Base-by-base conservation (phyloP, 2,113 vertebrate genomes). In the Ifrita kowaldi region DNA sequence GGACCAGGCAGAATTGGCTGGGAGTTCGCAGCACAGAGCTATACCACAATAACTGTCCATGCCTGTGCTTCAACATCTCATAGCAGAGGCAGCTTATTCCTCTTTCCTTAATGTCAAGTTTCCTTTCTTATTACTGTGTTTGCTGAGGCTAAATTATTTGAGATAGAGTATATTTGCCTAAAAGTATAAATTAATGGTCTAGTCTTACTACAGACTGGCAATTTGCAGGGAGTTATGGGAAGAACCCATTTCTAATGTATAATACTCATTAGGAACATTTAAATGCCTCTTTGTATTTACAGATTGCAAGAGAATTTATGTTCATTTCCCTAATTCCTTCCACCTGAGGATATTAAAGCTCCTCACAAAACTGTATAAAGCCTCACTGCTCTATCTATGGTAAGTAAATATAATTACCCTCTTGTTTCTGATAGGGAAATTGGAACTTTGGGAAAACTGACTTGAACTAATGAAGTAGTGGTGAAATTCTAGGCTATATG, bases 51-150 rank as follows among this genome's bases (percentile, higher is more conserved):
- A 86, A 16, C 4, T 64, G 12, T 39, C 33, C 7, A 3, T 11
- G 5, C 9, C 19, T 59, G 19, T 76, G 11, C 21, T 84, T 68
- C 57, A 68, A 2, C 6, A 44, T 8, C 37, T 49, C 0, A 0
- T 46, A 37, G 50, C 32, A 87, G 28, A 77, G 5, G 16, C 17
- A 69, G 24, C 5, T 69, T 56, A 56, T 69, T 73, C 27, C 12
- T 44, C 33, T 47, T 35, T 24, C 6, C 21, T 60, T 87, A 57
- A 27, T 9, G 10, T 30, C 49, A 90, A 80, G 13, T 8, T 64
- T 81, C 41, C 49, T 64, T 74, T 77, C 37, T 90, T 69, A 53
- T 35, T 62, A 44, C 0, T 2, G 16, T 65, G 13, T 37, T 74
- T 78, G 28, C 27, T 64, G 28, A 55, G 39, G 47, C 13, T 16